Evolutionary conservation across 2,113 vertebrate genomes (phyloP), one percentile per base, ranked within the genome.

Genomic region (Phasianus colchicus): DNA sequence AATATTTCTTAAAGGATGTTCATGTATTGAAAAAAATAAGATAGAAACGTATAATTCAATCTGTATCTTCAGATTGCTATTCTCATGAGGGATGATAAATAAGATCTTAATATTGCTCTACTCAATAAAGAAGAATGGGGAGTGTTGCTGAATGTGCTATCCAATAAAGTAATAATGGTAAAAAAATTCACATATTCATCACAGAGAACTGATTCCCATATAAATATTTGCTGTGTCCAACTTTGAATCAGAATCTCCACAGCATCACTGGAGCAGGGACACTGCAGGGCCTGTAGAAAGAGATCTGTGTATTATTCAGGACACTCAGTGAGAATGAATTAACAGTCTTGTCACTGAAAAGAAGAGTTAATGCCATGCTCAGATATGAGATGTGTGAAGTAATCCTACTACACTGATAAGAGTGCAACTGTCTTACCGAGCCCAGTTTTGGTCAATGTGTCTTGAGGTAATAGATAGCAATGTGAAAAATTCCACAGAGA

Each of bases 81-180:
- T 89, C 32, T 88, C 32, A 47, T 13, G 34, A 47, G 6, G 32
- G 13, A 40, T 0, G 3, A 32, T 27, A 95, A 77, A 76, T 70
- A 89, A 75, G 29, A 79, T 80, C 15, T 67, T 73, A 73, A 36
- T 80, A 74, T 55, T 73, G 4, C n/a, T 88, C 36, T 83, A 38
- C 11, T 24, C 34, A 63, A 64, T 52, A 63, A 65, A 48, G 11
- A 70, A 63, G 27, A 66, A 65, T n/a, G 12, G 30, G 74, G 34
- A 6, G 9, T 73, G 24, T 45, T 73, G 9, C 82, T 77, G 85
- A 94, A 88, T 80, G 8, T 16, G 83, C 85, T 80, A 93, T 5
- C 29, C 24, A 73, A 66, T 30, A 82, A 89, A 76, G 9, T 66
- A 70, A 45, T 47, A 11, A 22, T 60, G 58, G 54, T 66, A 32